Evolutionary conservation across 2,888 invertebrate species (phyloP), one percentile per base, ranked within the genome.

Genomic region (Eutolmus rufibarbis): DNA sequence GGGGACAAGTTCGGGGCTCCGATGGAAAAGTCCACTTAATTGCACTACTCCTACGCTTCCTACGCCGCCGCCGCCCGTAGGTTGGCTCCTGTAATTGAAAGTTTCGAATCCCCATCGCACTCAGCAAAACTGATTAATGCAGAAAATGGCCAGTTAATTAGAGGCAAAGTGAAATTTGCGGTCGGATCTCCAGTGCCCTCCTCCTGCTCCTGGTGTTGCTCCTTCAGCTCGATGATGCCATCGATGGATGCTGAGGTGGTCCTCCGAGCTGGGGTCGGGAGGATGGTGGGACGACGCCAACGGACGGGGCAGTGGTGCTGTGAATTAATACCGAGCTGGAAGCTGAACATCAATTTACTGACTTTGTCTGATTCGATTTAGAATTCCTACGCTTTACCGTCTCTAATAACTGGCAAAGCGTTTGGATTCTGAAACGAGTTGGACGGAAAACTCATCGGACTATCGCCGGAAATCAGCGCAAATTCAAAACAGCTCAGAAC

Each of bases 321-420:
- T 51, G 79, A 28, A 31, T 40, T 28, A 34, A 82, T 37, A 23
- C 23, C 66, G 28, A 43, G 28, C 77, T 51, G 12, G 5, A 1
- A 46, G 12, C 43, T 14, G 43, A 74, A 78, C 77, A 37, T 86
- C 86, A 78, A 19, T 57, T 57, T 51, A 37, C 23, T 56, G 56
- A 78, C 57, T 86, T 89, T 89, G 89, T 90, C 90, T 92, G 93
- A 94, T 95, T 95, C 93, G 96, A 94, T 96, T 97, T 97, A 97
- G 97, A 97, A 97, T 97, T 97, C 97, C 97, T 97, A 97, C 97
- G 97, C 97, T 97, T 97, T 97, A 97, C 97, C 96, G 96, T 95
- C 93, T 93, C 91, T 93, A 92, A 92, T 90, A 91, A 92, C 94
- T 94, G 97, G 97, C 96, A 97, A 97, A 97, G 97, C 97, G 97